Percentiles rank a stretch among this genome's conserved stretches.
phyloP scores from a whole-genome alignment of 2,888 invertebrate genomes.

The Thyatira batis region DNA sequence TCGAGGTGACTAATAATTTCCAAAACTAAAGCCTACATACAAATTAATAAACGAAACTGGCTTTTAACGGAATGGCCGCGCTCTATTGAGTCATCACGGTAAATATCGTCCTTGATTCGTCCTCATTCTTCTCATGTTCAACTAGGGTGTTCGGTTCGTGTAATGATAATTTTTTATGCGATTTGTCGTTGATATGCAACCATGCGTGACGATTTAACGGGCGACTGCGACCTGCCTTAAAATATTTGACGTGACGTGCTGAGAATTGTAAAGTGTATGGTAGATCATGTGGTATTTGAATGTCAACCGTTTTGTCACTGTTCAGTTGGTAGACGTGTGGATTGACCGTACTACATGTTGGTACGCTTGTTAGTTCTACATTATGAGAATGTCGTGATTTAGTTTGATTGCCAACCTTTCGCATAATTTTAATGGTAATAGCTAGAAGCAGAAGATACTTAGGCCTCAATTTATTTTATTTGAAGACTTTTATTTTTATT shows the following conservation, averaged over 20 bases:
- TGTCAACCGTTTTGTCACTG: slow-evolving; percentile 4
- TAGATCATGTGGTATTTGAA: slow-evolving; percentile 13
- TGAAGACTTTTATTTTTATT: too few species aligned
- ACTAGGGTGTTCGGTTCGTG: slow-evolving; percentile 16
- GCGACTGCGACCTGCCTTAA: slow-evolving; percentile 52
- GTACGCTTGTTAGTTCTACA: too few species aligned
- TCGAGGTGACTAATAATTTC: too few species aligned
- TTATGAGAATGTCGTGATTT: too few species aligned
- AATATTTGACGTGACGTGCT: slow-evolving; percentile 33
- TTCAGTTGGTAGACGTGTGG: too few species aligned
- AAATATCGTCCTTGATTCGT: slow-evolving; percentile 52
- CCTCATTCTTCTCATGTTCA: slow-evolving; percentile 43
- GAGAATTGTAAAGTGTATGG: slow-evolving; percentile 17
- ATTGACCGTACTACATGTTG: too few species aligned
- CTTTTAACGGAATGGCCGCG: background rate
- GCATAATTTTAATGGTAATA: too few species aligned
- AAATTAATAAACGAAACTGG: background rate
- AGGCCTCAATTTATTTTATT: too few species aligned
- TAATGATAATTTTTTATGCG: slow-evolving; percentile 28
- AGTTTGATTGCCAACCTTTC: too few species aligned
- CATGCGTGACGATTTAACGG: slow-evolving; percentile 58
- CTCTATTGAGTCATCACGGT: slow-evolving; percentile 36
- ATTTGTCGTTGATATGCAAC: slow-evolving; percentile 34
- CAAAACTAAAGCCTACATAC: background rate
- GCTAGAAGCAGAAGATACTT: too few species aligned